These are phyloP conservation scores for Tragelaphus buxtoni DNA, from an alignment of 2,113 vertebrate species.

Conservation along the genomic window DNA sequence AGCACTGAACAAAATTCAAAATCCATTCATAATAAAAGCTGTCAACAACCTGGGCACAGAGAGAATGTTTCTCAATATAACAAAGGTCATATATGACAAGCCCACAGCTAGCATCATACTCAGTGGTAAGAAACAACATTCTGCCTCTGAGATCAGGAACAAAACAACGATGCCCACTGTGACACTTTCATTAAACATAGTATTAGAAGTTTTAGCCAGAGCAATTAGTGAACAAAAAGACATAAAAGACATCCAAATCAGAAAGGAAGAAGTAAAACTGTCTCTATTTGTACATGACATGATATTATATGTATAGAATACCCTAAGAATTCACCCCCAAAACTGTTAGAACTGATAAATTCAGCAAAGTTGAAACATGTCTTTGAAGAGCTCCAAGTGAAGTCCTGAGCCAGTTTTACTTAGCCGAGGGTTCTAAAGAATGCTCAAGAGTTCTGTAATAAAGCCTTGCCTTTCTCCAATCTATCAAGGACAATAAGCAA, in stretches of 20 bases:
- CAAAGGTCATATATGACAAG: background rate
- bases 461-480: background rate
- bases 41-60: background rate
- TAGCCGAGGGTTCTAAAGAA: background rate
- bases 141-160: background rate
- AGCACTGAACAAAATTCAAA: background rate
- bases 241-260: background rate
- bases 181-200: background rate
- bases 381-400: background rate
- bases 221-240: background rate
- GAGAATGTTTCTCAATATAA: background rate
- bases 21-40: background rate
- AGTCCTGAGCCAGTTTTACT: background rate
- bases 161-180: background rate
- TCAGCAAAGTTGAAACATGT: background rate
- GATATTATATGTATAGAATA: background rate
- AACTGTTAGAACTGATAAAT: background rate
- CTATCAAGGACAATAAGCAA: background rate
- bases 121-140: background rate
- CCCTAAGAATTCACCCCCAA: background rate
- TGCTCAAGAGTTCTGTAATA: background rate
- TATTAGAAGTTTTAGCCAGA: background rate
- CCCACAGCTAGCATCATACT: background rate
- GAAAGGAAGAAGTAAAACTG: background rate
- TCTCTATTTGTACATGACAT: background rate